Conservation (phyloP, 1,140 invertebrate genomes). For the Himalopsyche phryganea region DNA sequence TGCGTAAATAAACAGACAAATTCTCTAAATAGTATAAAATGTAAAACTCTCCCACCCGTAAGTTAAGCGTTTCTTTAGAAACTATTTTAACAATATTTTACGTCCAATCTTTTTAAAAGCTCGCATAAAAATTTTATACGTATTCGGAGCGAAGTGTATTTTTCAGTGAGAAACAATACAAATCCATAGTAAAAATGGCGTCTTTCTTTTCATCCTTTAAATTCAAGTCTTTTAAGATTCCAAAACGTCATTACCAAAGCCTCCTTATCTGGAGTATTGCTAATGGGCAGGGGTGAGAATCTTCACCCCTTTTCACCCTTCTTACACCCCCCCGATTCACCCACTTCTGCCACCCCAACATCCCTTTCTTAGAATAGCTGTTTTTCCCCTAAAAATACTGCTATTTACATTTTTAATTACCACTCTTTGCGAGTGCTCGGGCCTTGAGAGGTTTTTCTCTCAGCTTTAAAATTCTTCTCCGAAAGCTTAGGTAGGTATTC, state of each 20-base stretch:
- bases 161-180: too few relatives aligned
- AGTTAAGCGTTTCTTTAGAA: too few relatives aligned
- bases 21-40: too few relatives aligned
- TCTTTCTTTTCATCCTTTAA: too few relatives aligned
- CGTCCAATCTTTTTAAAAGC: too few relatives aligned
- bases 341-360: background rate
- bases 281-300: slow-evolving; percentile 18
- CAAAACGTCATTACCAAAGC: slow-evolving; percentile 31
- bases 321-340: background rate
- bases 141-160: too few relatives aligned
- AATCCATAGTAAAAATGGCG: too few relatives aligned
- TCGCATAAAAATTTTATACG: too few relatives aligned
- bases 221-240: slow-evolving; percentile 13
- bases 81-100: too few relatives aligned
- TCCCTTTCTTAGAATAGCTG: slow-evolving; percentile 20
- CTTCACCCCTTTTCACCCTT: slow-evolving; percentile 11
- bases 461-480: slow-evolving; percentile 1
- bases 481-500: too few relatives aligned
- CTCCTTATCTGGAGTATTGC: slow-evolving; percentile 34
- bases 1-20: too few relatives aligned
- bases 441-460: slow-evolving; percentile 26
- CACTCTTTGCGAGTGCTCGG: slow-evolving; percentile 31
- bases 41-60: too few relatives aligned
- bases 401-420: slow-evolving; percentile 37
- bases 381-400: slow-evolving; percentile 34